Conservation (phyloP, 2,113 vertebrate genomes). For the Falco punctatus region DNA sequence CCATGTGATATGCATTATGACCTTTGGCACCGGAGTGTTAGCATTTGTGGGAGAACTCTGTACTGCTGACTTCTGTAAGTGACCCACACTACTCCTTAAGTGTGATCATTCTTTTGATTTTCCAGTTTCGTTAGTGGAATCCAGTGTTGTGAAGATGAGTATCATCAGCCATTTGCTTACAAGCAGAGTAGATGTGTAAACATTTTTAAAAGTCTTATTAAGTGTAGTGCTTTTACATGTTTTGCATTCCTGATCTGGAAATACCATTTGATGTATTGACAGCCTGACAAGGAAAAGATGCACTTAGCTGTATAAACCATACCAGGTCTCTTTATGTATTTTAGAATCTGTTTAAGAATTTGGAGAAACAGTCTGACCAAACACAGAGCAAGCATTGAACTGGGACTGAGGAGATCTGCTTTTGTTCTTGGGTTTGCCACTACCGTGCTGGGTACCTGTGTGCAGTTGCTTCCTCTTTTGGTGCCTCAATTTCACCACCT, state of each 20-base stretch:
- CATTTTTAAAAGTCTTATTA: conserved; percentile 2
- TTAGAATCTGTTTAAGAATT: not conserved
- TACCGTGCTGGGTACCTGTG: not conserved
- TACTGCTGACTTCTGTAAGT: not conserved
- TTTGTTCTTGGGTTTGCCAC: not conserved
- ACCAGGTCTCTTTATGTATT: not conserved
- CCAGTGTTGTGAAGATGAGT: not conserved
- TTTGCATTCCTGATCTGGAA: not conserved
- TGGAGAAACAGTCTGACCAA: not conserved
- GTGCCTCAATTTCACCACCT: not conserved
- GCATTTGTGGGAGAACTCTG: not conserved
- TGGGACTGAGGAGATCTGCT: not conserved
- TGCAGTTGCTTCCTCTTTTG: not conserved
- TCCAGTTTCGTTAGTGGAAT: not conserved
- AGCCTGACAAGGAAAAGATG: not conserved
- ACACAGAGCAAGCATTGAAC: not conserved
- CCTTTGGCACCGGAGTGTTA: not conserved
- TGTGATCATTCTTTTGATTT: not conserved
- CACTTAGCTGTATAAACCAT: not conserved
- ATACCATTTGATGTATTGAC: not conserved
- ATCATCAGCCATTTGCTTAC: not conserved
- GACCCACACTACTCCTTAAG: not conserved
- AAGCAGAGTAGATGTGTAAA: not conserved
- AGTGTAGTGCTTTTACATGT: not conserved
- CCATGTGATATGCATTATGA: not conserved